These are phyloP conservation scores for Chamaetylas fuelleborni DNA, from an alignment of 2,113 vertebrate genomes.

Conservation along the genomic window DNA sequence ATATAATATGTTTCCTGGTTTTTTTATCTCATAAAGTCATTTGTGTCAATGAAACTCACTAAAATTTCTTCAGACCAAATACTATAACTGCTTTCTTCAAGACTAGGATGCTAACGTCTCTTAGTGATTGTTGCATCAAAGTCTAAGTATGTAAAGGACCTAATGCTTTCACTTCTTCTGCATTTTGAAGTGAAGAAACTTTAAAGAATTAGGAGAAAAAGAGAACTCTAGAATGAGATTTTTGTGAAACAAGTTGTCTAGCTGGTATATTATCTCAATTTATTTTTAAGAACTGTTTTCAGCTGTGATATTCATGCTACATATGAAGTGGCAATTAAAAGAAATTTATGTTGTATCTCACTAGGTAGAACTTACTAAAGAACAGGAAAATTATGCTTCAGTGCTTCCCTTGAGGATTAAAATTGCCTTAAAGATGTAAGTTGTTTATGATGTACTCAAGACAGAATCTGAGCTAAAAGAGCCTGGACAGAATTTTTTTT, in stretches of 20 bases:
- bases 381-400: not conserved
- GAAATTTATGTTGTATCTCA: slow-evolving; percentile 13
- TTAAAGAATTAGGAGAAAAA: not conserved
- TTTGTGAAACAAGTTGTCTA: not conserved
- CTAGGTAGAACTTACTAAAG: not conserved
- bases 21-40: not conserved
- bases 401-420: not conserved
- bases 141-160: not conserved
- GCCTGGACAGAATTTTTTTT: not conserved
- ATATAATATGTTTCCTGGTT: not conserved
- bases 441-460: not conserved
- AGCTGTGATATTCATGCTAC: not conserved
- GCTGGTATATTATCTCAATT: not conserved
- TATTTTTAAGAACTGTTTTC: slow-evolving; percentile 2
- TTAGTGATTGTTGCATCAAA: not conserved
- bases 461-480: not conserved
- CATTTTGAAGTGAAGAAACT: not conserved
- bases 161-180: not conserved
- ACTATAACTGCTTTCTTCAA: not conserved
- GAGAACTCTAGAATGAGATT: not conserved
- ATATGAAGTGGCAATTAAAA: slow-evolving; percentile 30
- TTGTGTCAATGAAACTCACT: not conserved
- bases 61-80: not conserved
- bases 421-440: not conserved
- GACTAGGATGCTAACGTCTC: not conserved